Conservation (phyloP, 2,888 invertebrate genomes). For the Adelognathus sp. region DNA sequence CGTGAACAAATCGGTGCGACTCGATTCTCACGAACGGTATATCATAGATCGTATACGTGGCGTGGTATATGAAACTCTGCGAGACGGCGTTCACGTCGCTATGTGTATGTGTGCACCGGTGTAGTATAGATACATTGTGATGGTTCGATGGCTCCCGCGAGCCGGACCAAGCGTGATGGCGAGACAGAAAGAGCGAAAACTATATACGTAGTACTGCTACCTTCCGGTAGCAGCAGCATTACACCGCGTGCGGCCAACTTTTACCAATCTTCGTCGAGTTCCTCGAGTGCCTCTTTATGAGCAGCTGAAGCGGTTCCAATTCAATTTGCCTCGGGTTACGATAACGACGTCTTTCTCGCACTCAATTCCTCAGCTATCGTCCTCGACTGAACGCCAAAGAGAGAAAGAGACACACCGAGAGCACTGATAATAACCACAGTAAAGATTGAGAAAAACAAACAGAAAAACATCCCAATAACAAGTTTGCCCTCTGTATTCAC, state of each 20-base stretch:
- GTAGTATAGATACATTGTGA: background rate
- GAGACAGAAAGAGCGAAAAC: background rate
- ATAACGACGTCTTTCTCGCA: constrained; percentile 41
- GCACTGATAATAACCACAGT: background rate
- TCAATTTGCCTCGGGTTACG: constrained; percentile 48
- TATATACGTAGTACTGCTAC: background rate
- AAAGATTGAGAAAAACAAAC: background rate
- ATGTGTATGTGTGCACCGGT: background rate
- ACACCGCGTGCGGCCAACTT: constrained; percentile 28
- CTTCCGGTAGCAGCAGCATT: background rate
- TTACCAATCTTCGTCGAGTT: constrained; percentile 50
- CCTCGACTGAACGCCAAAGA: background rate
- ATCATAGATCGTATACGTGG: constrained; percentile 7
- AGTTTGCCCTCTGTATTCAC: background rate
- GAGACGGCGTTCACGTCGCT: background rate
- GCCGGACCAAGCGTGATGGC: background rate
- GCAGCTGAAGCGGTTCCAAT: constrained; percentile 49
- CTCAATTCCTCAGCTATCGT: constrained; percentile 11
- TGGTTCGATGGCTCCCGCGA: constrained; percentile 45
- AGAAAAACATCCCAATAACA: background rate
- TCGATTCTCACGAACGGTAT: constrained; percentile 28
- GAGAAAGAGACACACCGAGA: background rate
- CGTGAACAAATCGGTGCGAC: constrained; percentile 23
- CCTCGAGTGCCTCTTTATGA: constrained; percentile 51
- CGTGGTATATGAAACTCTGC: background rate